Base-by-base conservation (phyloP, 2,797 vertebrate genomes). In the Lophius americanus region DNA sequence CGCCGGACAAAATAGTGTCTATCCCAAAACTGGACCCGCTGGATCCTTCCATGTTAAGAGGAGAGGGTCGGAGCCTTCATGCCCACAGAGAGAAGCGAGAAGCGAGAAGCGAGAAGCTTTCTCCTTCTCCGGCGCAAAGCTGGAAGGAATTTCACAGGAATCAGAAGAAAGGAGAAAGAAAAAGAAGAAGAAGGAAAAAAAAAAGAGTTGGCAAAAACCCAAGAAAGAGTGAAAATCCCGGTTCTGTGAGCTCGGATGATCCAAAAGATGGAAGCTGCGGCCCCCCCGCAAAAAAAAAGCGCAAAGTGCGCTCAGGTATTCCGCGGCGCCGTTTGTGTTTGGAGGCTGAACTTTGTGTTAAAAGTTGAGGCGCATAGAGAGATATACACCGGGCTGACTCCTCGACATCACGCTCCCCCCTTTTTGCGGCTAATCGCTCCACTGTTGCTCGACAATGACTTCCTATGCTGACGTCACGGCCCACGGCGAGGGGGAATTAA, bases 11-110 rank as follows among this genome's bases (percentile, higher is more conserved):
- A 92, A 99, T 98, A 87, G 96, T 99, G 94, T 98, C 97, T 93
- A 99, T 99, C 91, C 97, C 97, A 93, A 99, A 99, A 92, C 93
- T 98, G 83, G 97, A 97, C 88, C 95, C 96, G 91, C 95, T 96
- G 89, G 96, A 94, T 92, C 91, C 96, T 94, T 99, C 97, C 97
- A 99, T 99, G 73, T 92, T 95, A 90, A 76, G 75, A 87, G 73
- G 85, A 83, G 64, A 80, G 86, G 77, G 85, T 59, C 68, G 87
- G 91, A 86, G 91, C 89, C 94, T 92, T 94, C 96, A 96, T 96
- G 92, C 92, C 88, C 91, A 87, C 90, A 82, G 85, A 47, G 79
- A 71, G 83, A 68, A 14, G 64, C 66, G n/a, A n/a, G n/a, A n/a
- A n/a, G n/a, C n/a, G n/a, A n/a, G n/a, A n/a, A n/a, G n/a, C n/a